Evolutionary conservation across 1,140 invertebrate species (phyloP).

Genomic region (Anagrus nilaparvatae): DNA sequence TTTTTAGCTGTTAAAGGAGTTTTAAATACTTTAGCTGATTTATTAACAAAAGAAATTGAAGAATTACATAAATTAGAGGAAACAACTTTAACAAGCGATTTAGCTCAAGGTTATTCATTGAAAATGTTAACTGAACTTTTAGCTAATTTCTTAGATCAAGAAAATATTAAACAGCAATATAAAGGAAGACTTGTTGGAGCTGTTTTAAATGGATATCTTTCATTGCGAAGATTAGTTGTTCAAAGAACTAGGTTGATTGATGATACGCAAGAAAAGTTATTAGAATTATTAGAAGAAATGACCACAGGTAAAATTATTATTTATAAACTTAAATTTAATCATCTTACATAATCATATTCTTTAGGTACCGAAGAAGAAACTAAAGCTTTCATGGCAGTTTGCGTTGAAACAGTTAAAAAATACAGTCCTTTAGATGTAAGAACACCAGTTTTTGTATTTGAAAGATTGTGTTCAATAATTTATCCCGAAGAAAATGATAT

Average conservation of each 20-base stretch:
- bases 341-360: constrained; percentile 1
- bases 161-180: constrained; percentile 75
- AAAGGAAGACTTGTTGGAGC: constrained; percentile 81
- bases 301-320: constrained; percentile 58
- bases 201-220: constrained; percentile 88
- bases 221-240: constrained; percentile 79
- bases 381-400: constrained; percentile 93
- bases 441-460: constrained; percentile 96
- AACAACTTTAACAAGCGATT: constrained; percentile 84
- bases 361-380: constrained; percentile 90
- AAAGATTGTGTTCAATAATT: constrained; percentile 93
- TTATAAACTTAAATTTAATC: constrained; percentile 8
- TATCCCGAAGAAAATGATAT: constrained; percentile 96
- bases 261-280: constrained; percentile 90
- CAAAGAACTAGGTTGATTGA: constrained; percentile 91
- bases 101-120: constrained; percentile 84
- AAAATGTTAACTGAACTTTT: constrained; percentile 81
- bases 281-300: constrained; percentile 93
- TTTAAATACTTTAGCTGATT: constrained; percentile 69
- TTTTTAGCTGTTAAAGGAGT: constrained; percentile 84
- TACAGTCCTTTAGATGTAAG: constrained; percentile 85
- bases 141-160: constrained; percentile 72
- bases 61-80: constrained; percentile 78
- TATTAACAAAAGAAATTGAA: constrained; percentile 81
- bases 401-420: constrained; percentile 91